Conservation (phyloP, 2,888 invertebrate species). For the Epistrophe grossulariae region DNA sequence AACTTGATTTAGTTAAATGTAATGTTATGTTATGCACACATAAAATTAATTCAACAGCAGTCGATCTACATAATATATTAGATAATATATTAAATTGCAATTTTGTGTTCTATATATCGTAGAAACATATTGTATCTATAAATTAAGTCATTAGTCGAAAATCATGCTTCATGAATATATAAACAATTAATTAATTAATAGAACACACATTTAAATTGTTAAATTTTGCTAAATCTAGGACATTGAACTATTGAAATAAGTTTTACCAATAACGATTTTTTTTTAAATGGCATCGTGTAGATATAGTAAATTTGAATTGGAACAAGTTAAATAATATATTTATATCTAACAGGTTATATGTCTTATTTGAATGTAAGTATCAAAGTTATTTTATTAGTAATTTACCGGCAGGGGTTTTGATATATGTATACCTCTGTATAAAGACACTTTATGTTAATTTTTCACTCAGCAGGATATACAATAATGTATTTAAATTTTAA, state of each 20-base stretch:
- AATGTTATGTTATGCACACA: background rate
- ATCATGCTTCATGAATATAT: constrained; percentile 18
- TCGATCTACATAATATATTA: too few relatives aligned
- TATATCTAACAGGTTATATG: background rate
- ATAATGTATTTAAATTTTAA: too few relatives aligned
- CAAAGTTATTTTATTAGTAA: background rate
- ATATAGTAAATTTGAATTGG: background rate
- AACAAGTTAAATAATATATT: background rate
- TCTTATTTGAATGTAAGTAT: background rate
- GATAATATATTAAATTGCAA: background rate
- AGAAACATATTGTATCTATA: background rate
- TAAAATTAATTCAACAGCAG: background rate
- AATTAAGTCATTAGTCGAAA: constrained; percentile 2
- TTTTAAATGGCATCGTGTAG: too few relatives aligned
- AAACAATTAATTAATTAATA: constrained; percentile 18
- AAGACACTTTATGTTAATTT: too few relatives aligned
- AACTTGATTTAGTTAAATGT: constrained; percentile 8
- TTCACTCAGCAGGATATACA: too few relatives aligned
- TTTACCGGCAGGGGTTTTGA: background rate
- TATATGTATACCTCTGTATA: too few relatives aligned
- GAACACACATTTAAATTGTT: constrained; percentile 1
- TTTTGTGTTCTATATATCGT: background rate
- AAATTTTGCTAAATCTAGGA: background rate
- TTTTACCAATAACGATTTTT: background rate
- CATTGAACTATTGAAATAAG: constrained; percentile 5